Evolutionary conservation across 2,797 vertebrate genomes (phyloP).

Genomic region (Melanotaenia nigrans): DNA sequence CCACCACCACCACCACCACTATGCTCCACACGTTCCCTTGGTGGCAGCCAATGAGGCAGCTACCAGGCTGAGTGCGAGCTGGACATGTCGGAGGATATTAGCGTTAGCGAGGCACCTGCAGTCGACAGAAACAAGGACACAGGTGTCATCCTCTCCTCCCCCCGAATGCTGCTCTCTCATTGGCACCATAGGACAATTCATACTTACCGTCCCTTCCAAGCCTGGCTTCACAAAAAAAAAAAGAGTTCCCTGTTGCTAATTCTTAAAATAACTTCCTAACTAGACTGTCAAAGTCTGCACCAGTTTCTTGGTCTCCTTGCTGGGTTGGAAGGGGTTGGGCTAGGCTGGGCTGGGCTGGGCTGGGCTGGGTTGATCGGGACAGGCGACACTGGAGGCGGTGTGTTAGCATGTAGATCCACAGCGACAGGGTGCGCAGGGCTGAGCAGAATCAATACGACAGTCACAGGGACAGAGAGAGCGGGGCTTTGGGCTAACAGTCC

Average conservation of each 20-base stretch:
- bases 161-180: constrained; percentile 51
- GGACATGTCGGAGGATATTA: constrained; percentile 88
- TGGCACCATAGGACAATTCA: constrained; percentile 58
- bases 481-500: constrained; percentile 96
- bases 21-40: constrained; percentile 82
- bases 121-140: constrained; percentile 85
- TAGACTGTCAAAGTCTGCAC: constrained; percentile 40
- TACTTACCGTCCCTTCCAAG: constrained; percentile 33
- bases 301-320: constrained; percentile 50
- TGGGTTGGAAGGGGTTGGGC: constrained; percentile 6
- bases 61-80: constrained; percentile 82
- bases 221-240: constrained; percentile 17
- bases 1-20: neutral
- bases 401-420: constrained; percentile 93
- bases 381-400: constrained; percentile 86
- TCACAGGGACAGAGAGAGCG: constrained; percentile 90
- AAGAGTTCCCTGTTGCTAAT: constrained; percentile 53
- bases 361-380: constrained; percentile 36
- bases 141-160: constrained; percentile 87
- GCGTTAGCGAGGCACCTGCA: constrained; percentile 88
- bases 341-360: constrained; percentile 14
- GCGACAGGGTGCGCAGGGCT: constrained; percentile 91
- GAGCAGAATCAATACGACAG: constrained; percentile 99
- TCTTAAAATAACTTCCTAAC: constrained; percentile 72
- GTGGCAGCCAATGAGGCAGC: constrained; percentile 83